phyloP scores from a whole-genome alignment of 1,140 invertebrate genomes.

The Ericerus pela region DNA sequence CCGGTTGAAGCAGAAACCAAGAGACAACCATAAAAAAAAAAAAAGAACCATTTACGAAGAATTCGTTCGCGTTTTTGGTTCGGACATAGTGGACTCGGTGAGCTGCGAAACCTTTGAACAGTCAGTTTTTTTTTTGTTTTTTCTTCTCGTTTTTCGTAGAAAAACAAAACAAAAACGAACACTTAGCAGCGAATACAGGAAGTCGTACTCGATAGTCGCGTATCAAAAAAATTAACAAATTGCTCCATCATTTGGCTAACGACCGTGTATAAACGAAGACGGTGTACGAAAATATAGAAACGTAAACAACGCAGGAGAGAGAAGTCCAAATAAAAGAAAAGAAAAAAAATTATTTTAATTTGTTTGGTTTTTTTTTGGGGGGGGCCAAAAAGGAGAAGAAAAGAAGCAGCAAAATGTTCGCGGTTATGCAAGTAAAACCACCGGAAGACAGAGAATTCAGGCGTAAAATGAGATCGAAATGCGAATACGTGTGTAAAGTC shows the following conservation, averaged over 20 bases:
- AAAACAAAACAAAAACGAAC: no score
- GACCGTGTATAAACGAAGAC: background rate
- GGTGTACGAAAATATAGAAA: background rate
- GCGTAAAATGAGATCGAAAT: conserved; percentile 77
- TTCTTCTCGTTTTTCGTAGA: no score
- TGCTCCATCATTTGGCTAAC: background rate
- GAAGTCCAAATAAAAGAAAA: no score
- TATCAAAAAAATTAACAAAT: background rate
- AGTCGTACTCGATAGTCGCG: no score
- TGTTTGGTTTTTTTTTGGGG: background rate
- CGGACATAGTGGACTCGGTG: no score
- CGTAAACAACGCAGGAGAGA: background rate
- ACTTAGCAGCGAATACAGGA: no score
- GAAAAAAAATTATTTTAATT: background rate
- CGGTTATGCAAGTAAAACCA: conserved; percentile 75
- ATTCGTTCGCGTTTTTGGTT: no score
- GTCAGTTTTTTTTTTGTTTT: no score
- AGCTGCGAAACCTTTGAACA: no score
- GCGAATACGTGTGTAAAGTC: conserved; percentile 98
- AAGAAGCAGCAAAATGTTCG: conserved; percentile 42
- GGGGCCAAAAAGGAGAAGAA: background rate
- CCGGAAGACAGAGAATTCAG: conserved; percentile 81
- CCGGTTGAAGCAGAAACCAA: no score
- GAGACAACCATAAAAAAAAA: no score
- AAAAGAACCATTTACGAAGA: no score